Percentiles rank a stretch among this genome's conserved stretches.
Evolutionary conservation across 2,888 invertebrate species (phyloP).

Genomic region (Celastrina argiolus): DNA sequence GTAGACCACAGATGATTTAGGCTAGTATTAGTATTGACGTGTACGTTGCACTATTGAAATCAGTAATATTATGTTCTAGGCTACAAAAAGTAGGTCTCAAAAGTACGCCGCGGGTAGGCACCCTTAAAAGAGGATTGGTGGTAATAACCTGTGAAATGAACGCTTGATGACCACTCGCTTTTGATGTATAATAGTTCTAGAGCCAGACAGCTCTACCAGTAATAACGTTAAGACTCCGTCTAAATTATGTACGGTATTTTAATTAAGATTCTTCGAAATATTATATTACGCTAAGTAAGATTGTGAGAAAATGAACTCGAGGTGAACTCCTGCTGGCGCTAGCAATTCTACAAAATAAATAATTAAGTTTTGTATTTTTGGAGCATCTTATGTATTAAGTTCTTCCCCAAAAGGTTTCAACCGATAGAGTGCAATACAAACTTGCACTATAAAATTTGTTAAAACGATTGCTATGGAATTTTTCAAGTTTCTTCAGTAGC

Average conservation of each 20-base stretch:
- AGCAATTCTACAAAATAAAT: neutral
- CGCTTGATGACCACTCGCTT: slow-evolving; percentile 56
- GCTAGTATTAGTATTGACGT: too few relatives aligned
- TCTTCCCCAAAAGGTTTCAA: too few relatives aligned
- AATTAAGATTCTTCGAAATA: slow-evolving; percentile 11
- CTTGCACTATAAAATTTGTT: too few relatives aligned
- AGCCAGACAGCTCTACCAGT: slow-evolving; percentile 37
- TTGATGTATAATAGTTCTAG: slow-evolving; percentile 40
- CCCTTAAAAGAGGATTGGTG: slow-evolving; percentile 53
- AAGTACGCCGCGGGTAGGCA: too few relatives aligned
- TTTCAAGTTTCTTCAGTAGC: too few relatives aligned
- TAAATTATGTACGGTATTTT: slow-evolving; percentile 13
- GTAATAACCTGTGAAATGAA: slow-evolving; percentile 69
- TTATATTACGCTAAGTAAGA: neutral
- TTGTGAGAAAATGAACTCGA: neutral
- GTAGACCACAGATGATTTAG: too few relatives aligned
- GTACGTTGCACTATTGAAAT: too few relatives aligned
- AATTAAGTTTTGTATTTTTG: neutral
- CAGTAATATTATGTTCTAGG: too few relatives aligned
- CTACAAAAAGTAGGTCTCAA: too few relatives aligned
- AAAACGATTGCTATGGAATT: too few relatives aligned
- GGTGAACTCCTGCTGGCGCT: neutral
- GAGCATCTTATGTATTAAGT: too few relatives aligned
- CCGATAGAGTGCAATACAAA: too few relatives aligned
- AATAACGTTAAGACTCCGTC: slow-evolving; percentile 37